Evolutionary conservation across 2,113 vertebrate species (phyloP).

Genomic region (Oncorhynchus nerka): DNA sequence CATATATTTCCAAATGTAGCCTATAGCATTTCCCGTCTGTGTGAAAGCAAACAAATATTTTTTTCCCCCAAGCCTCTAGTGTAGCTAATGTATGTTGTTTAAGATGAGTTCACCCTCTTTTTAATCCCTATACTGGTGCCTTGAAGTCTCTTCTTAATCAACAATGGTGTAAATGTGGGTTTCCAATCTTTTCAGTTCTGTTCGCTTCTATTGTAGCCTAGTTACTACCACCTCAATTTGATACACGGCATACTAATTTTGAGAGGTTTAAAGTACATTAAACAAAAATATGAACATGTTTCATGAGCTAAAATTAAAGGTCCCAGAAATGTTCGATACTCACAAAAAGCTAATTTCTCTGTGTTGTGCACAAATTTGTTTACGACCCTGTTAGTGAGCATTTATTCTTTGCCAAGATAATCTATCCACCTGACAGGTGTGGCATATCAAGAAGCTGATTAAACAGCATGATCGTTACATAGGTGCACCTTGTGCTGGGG

Average conservation of each 20-base stretch:
- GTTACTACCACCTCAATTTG: conserved; percentile 12
- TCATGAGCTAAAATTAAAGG: too few relatives aligned
- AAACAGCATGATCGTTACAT: too few relatives aligned
- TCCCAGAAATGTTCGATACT: too few relatives aligned
- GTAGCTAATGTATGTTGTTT: not conserved
- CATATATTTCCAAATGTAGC: not conserved
- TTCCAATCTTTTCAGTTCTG: conserved; percentile 1
- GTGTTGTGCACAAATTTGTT: too few relatives aligned
- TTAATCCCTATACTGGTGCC: conserved; percentile 47
- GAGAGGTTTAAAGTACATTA: not conserved
- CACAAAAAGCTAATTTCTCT: too few relatives aligned
- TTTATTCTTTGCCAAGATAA: too few relatives aligned
- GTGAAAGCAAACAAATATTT: not conserved
- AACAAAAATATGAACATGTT: too few relatives aligned
- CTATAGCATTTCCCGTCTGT: not conserved
- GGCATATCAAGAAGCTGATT: too few relatives aligned
- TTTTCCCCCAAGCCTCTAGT: not conserved
- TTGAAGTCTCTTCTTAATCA: conserved; percentile 35
- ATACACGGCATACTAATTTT: not conserved
- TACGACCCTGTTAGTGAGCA: too few relatives aligned
- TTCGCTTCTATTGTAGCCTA: conserved; percentile 1
- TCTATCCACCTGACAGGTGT: too few relatives aligned
- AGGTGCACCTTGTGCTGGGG: too few relatives aligned
- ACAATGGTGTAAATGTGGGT: conserved; percentile 22
- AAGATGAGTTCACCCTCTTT: conserved; percentile 7